Conservation (phyloP, 2,888 invertebrate species). For the Phortica okadai region DNA sequence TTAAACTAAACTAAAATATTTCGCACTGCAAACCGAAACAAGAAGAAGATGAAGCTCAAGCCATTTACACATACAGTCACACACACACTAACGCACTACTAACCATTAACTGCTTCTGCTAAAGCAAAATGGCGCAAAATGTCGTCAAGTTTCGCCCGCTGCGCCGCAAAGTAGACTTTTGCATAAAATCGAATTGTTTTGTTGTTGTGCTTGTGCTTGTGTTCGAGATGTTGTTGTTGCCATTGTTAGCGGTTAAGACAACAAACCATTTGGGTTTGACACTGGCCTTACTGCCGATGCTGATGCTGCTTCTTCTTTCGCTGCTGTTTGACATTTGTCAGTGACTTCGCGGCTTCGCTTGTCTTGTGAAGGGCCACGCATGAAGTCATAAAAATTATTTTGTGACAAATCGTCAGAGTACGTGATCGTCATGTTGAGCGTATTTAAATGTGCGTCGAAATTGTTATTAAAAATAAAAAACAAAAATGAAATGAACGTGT, state of each 20-base stretch:
- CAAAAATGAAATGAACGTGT: background rate
- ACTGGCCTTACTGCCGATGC: background rate
- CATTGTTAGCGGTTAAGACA: conserved; percentile 26
- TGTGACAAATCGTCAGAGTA: conserved; percentile 76
- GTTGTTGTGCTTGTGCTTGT: background rate
- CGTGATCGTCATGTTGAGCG: conserved; percentile 71
- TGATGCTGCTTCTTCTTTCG: background rate
- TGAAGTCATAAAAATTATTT: conserved; percentile 76
- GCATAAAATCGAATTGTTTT: conserved; percentile 52
- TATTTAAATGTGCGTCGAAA: conserved; percentile 66
- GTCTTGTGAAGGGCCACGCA: conserved; percentile 25
- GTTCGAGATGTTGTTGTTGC: conserved; percentile 7
- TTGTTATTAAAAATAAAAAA: conserved; percentile 64
- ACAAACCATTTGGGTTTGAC: background rate
- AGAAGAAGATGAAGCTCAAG: background rate
- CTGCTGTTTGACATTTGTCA: conserved; percentile 13
- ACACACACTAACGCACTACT: conserved; percentile 5
- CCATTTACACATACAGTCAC: background rate
- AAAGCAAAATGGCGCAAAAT: conserved; percentile 17
- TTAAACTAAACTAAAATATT: no score
- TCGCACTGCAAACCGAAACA: no score
- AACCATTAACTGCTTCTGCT: background rate
- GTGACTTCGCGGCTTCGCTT: background rate
- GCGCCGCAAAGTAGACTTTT: conserved; percentile 46
- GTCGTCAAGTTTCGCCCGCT: conserved; percentile 35